A percentile compares a stretch with the other conserved stretches of the same genome.
These are phyloP conservation scores for Monodelphis domestica DNA, from an alignment of 2,797 vertebrate species.

Conservation along the genomic window DNA sequence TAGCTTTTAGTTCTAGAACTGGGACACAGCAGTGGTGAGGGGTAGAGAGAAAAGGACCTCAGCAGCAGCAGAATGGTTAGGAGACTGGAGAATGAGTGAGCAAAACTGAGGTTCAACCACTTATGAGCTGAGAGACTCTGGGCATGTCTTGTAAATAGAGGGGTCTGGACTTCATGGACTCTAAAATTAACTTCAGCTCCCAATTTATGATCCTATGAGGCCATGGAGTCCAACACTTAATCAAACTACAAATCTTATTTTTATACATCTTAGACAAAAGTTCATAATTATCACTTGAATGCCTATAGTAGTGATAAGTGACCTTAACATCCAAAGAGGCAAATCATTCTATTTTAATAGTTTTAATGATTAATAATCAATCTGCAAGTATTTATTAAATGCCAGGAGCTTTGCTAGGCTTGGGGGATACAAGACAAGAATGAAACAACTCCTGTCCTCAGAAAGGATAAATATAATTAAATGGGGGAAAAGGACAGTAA, in stretches of 20 bases:
- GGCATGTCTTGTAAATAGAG: background rate
- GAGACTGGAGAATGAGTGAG: background rate
- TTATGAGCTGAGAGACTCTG: background rate
- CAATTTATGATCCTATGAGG: background rate
- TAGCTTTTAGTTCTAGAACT: background rate
- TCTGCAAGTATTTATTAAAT: background rate
- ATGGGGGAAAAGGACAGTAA: background rate
- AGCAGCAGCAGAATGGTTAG: background rate
- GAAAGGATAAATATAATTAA: background rate
- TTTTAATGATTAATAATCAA: background rate
- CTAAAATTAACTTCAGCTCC: background rate
- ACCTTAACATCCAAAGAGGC: background rate
- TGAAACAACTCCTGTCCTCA: background rate
- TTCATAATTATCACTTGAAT: background rate
- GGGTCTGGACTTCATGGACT: background rate
- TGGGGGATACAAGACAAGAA: background rate
- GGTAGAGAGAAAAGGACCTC: background rate
- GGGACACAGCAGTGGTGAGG: background rate
- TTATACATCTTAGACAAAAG: background rate
- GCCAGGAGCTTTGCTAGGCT: background rate
- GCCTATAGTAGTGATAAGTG: background rate
- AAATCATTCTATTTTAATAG: background rate
- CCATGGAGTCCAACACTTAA: background rate
- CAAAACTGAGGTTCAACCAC: background rate
- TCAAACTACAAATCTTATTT: background rate